A percentile compares a stretch with the other conserved stretches of the same genome.
phyloP scores from a whole-genome alignment of 2,113 vertebrate species.

The Perccottus glenii region DNA sequence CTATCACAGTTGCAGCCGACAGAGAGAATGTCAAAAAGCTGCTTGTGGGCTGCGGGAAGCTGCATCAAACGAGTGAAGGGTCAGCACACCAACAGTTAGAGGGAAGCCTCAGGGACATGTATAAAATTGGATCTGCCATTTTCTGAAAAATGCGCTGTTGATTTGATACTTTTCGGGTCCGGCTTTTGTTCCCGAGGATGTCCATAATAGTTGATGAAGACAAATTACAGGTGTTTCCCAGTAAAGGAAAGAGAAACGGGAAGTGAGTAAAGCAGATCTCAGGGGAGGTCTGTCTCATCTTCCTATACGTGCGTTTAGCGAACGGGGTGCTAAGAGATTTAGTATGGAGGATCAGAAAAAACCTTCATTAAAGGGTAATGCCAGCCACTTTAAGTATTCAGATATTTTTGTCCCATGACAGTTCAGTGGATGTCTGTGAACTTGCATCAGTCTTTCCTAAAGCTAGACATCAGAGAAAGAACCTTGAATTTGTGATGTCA shows the following conservation, averaged over 20 bases:
- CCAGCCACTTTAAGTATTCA: constrained; percentile 46
- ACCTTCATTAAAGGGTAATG: constrained; percentile 37
- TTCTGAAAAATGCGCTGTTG: constrained; percentile 82
- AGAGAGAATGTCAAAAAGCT: constrained; percentile 72
- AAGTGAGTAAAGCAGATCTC: constrained; percentile 40
- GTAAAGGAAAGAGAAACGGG: constrained; percentile 42
- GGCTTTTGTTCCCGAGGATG: constrained; percentile 74
- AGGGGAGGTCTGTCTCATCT: constrained; percentile 42
- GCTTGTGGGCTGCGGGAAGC: constrained; percentile 53
- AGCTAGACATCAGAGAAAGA: constrained; percentile 52
- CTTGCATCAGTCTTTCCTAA: constrained; percentile 60
- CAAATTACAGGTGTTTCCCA: constrained; percentile 75
- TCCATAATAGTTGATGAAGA: constrained; percentile 82
- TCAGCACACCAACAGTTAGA: constrained; percentile 77
- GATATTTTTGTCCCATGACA: constrained; percentile 50
- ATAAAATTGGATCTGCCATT: constrained; percentile 85
- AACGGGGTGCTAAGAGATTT: constrained; percentile 12
- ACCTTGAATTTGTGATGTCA: constrained; percentile 52
- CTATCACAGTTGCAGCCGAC: constrained; percentile 58
- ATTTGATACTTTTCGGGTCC: constrained; percentile 79
- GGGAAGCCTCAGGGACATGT: constrained; percentile 75
- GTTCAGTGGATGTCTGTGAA: constrained; percentile 44
- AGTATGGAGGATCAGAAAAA: constrained; percentile 19
- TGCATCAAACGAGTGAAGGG: constrained; percentile 73
- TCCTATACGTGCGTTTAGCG: constrained; percentile 38